Base-by-base conservation (phyloP, 2,113 vertebrate genomes). In the Lonchura striata region DNA sequence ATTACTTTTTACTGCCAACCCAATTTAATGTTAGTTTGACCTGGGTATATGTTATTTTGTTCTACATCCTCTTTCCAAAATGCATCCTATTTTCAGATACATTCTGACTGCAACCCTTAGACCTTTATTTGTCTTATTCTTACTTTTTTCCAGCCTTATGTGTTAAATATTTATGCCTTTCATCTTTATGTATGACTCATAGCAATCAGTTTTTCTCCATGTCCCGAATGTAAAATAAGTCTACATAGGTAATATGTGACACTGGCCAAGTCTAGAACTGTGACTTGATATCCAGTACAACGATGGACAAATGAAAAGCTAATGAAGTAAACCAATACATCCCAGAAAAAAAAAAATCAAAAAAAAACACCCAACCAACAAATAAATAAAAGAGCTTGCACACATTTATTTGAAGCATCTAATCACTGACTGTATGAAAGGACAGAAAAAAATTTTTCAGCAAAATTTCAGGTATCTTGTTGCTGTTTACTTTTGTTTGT, bases 111-210 rank as follows among this genome's bases (percentile, higher is more conserved):
- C 11, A 83, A 6, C 52, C 66, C 12, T 77, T 91, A 82, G n/a
- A 81, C 21, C 21, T 74, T 94, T 86, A 91, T 96, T 96, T 95
- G 19, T 85, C 49, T 79, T 89, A 72, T 76, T 95, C 47, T 37
- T 22, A 24, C 7, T 59, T 85, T 61, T 86, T 82, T 78, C 64
- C 37, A 90, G 22, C n/a, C 21, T 68, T 4, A 11, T 86, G 7
- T 47, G n/a, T 94, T 97, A 96, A 95, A 92, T 96, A 97, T 94
- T 88, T 93, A 96, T 93, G 10, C 15, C 13, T 28, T 90, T 94
- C 14, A 11, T 71, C 52, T 53, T 92, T 90, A 68, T 54, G 25
- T 80, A 86, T 83, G 61, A 88, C 92, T 94, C 63, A 82, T 92
- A 96, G 92, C 68, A 84, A 95, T 83, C 42, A 50, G 9, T 78